phyloP scores from a whole-genome alignment of 1,140 invertebrate species.

The Penaeus chinensis region DNA sequence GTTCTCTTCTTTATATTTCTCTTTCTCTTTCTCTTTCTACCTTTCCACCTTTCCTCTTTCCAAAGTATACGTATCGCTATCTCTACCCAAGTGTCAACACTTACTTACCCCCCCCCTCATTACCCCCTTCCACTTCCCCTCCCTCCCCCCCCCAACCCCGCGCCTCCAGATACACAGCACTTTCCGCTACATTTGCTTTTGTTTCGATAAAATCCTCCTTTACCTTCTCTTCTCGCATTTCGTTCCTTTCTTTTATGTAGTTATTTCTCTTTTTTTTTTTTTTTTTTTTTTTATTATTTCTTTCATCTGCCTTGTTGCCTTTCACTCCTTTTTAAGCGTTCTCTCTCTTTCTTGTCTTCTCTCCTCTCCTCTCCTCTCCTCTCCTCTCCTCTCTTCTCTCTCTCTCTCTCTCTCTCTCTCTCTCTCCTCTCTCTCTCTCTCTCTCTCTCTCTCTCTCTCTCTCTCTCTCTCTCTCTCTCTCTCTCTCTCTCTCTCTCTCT shows the following conservation, averaged over 20 bases:
- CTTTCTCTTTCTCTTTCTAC: background rate
- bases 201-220: no score
- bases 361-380: background rate
- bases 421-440: background rate
- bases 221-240: no score
- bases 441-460: background rate
- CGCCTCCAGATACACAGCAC: no score
- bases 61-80: background rate
- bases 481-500: slow-evolving; percentile 27
- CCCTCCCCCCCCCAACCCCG: background rate
- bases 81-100: background rate
- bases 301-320: no score
- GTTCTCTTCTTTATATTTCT: background rate
- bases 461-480: background rate
- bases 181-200: no score
- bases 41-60: background rate
- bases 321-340: background rate
- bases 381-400: no score
- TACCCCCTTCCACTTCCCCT: background rate
- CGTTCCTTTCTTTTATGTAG: no score
- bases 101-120: background rate
- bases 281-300: no score
- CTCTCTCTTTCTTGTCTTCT: background rate
- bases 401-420: no score
- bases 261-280: no score